These are phyloP conservation scores for Noctua janthina DNA, from an alignment of 2,888 invertebrate species.

Conservation along the genomic window DNA sequence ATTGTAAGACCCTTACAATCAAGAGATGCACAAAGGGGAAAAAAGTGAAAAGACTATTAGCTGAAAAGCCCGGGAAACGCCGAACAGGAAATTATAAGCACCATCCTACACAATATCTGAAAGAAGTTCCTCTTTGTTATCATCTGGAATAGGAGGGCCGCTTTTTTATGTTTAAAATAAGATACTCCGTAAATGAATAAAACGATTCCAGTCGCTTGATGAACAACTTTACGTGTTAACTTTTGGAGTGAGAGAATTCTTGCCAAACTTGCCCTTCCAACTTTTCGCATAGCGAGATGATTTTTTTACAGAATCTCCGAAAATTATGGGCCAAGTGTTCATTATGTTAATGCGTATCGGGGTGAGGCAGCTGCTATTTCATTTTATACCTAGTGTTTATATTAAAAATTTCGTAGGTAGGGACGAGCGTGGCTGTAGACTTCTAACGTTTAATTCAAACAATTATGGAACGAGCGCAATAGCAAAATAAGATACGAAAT, in stretches of 20 bases:
- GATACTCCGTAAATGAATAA: constrained; percentile 60
- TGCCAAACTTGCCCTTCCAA: constrained; percentile 46
- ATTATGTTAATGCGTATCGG: constrained; percentile 65
- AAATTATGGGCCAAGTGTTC: constrained; percentile 64
- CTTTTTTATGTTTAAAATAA: constrained; percentile 46
- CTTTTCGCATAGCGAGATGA: constrained; percentile 58
- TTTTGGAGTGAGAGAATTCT: constrained; percentile 53
- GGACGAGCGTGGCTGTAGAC: background rate
- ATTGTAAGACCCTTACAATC: constrained; percentile 47
- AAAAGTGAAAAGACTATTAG: constrained; percentile 45
- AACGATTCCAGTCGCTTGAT: constrained; percentile 60
- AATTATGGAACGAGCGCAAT: constrained; percentile 30
- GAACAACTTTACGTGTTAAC: constrained; percentile 65
- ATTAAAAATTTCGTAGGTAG: constrained; percentile 14
- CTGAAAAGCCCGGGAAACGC: constrained; percentile 29
- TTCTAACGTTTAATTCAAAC: constrained; percentile 20
- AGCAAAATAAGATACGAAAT: constrained; percentile 29
- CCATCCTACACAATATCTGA: constrained; percentile 47
- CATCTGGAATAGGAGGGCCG: constrained; percentile 38
- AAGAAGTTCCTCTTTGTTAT: constrained; percentile 58
- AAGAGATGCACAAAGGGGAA: constrained; percentile 42
- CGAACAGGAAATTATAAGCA: constrained; percentile 62
- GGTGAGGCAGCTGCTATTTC: constrained; percentile 62
- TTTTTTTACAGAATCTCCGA: constrained; percentile 57
- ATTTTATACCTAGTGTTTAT: constrained; percentile 51